Evolutionary conservation across 2,113 vertebrate species (phyloP).

Genomic region (Barnardius zonarius): DNA sequence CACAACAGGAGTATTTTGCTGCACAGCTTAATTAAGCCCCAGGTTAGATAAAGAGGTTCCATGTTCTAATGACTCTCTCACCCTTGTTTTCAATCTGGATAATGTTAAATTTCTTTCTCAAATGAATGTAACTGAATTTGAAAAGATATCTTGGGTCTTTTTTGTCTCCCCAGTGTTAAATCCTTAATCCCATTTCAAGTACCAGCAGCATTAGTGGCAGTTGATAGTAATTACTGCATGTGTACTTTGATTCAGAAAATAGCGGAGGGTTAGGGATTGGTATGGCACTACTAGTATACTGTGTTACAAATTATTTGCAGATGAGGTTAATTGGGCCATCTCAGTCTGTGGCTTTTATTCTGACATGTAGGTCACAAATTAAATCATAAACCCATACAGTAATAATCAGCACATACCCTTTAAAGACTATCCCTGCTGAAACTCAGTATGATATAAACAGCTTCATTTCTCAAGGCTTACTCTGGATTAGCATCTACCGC

Average conservation of each 20-base stretch:
- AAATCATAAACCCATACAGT: not conserved
- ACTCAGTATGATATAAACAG: not conserved
- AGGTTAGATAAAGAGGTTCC: not conserved
- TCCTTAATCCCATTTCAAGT: constrained; percentile 31
- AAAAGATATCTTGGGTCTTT: not conserved
- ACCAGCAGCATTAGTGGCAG: not conserved
- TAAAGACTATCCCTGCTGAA: not conserved
- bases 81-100: not conserved
- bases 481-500: not conserved
- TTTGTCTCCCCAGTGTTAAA: not conserved
- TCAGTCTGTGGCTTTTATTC: constrained; percentile 17
- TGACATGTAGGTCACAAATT: constrained; percentile 6
- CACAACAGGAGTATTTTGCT: not conserved
- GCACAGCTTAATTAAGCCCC: not conserved
- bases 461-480: not conserved
- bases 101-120: not conserved
- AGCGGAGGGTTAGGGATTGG: not conserved
- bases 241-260: constrained; percentile 32
- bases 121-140: not conserved
- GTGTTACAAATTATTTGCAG: constrained; percentile 39
- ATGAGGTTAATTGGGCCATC: constrained; percentile 40
- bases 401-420: not conserved
- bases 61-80: not conserved
- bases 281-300: not conserved
- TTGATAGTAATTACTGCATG: constrained; percentile 26